These are phyloP conservation scores for Epinotia bilunana DNA, from an alignment of 2,888 invertebrate species.

Conservation along the genomic window DNA sequence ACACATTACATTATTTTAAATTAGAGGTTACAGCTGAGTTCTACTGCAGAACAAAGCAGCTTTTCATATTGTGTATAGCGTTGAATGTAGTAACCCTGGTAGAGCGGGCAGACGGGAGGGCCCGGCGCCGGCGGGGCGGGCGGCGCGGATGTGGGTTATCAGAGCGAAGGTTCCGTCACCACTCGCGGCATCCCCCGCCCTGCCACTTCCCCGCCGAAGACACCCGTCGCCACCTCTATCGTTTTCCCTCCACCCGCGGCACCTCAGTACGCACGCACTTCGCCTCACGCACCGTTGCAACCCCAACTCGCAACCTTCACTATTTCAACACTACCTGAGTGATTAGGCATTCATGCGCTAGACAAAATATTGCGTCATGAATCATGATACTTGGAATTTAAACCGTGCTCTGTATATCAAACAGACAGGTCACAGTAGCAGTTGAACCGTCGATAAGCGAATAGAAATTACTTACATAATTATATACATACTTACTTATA, in stretches of 20 bases:
- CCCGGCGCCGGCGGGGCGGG: conserved; percentile 57
- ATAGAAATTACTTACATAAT: conserved; percentile 55
- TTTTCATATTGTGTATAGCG: neutral
- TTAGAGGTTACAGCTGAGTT: neutral
- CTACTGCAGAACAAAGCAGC: conserved; percentile 12
- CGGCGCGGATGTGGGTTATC: conserved; percentile 70
- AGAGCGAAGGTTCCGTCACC: conserved; percentile 67
- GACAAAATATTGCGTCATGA: conserved; percentile 62
- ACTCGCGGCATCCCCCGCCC: conserved; percentile 59
- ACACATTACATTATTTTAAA: conserved; percentile 15
- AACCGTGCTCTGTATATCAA: conserved; percentile 63
- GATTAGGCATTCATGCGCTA: conserved; percentile 52
- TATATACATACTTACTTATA: conserved; percentile 37
- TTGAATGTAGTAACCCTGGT: conserved; percentile 25
- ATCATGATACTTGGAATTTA: conserved; percentile 64
- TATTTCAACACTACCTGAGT: conserved; percentile 42
- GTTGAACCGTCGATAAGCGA: conserved; percentile 66
- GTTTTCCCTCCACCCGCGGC: conserved; percentile 44
- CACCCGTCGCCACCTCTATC: conserved; percentile 51
- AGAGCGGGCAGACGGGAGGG: conserved; percentile 48
- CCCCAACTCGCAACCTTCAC: conserved; percentile 20
- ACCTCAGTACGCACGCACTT: conserved; percentile 5
- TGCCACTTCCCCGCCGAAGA: conserved; percentile 52
- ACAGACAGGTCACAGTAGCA: conserved; percentile 72
- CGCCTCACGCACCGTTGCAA: conserved; percentile 4